Base-by-base conservation (phyloP, 37 sponge, comb jelly and placozoan genomes). In the Cliona cf. orientalis region DNA sequence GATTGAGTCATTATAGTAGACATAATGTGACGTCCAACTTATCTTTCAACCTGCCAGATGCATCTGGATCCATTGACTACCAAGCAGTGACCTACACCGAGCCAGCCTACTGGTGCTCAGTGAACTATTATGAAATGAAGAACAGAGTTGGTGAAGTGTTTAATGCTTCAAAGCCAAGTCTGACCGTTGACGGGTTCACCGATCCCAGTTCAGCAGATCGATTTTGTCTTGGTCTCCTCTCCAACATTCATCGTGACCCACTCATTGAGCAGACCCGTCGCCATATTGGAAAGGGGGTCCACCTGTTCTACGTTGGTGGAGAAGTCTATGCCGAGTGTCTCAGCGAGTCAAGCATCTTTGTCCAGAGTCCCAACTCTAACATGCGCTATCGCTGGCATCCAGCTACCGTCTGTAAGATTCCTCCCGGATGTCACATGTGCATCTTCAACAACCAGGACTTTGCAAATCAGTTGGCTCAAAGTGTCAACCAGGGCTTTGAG, bases 211-310 rank as follows among this genome's bases (percentile, higher is more conserved):
- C 81, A 38, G 84, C 83, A 5, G 92, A 95, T 59, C 89, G 99
- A 1, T 98, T 95, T 81, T 98, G 99, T 85, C 86, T 98, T 9
- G 99, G 99, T 26, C 83, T 96, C 6, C 90, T 98, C n/a, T 91
- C 94, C 23, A 98, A 95, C 67, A 87, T 98, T 21, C 91, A 95
- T 58, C 82, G 99, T 7, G 93, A 95, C 60, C 80, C 69, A 17
- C 70, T 76, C 53, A 92, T 89, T 38, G 96, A 92, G 60, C 74
- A 83, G 70, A 93, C 93, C 0, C 43, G 96, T 26, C 69, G 94
- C 2, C 88, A 93, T 88, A 95, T 95, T 9, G 95, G 95, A 1
- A 86, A 83, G 66, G 96, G 96, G 1, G 90, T 95, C 31, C 78
- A 86, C 5, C 74, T 95, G 31, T 83, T 79, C 53, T 93, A 93